phyloP scores from a whole-genome alignment of 2,888 invertebrate genomes.

The Gortyna flavago region DNA sequence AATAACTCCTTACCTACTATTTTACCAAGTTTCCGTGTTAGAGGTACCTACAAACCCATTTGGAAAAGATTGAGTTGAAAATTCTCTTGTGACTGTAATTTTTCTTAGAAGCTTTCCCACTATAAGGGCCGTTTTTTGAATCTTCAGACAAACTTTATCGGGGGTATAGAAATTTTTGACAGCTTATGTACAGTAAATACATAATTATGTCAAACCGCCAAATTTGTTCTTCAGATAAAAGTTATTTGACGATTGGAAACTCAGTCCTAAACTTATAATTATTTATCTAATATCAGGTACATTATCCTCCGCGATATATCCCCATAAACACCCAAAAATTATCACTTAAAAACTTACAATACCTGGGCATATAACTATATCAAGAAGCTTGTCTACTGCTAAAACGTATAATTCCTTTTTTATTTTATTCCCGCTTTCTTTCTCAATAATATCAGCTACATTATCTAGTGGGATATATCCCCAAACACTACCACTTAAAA shows the following conservation, averaged over 20 bases:
- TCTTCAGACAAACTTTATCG: too few relatives aligned
- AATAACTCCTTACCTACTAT: not conserved
- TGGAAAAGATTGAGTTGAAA: not conserved
- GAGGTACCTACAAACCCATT: too few relatives aligned
- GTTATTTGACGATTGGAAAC: too few relatives aligned
- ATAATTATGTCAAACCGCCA: too few relatives aligned
- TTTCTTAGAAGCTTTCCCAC: too few relatives aligned
- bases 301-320: slow-evolving; percentile 31
- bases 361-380: slow-evolving; percentile 55
- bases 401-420: not conserved
- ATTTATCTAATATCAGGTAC: slow-evolving; percentile 25
- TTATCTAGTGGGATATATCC: slow-evolving; percentile 28
- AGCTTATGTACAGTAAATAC: too few relatives aligned
- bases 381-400: too few relatives aligned
- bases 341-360: slow-evolving; percentile 56
- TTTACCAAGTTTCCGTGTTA: not conserved
- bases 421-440: slow-evolving; percentile 20
- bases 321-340: slow-evolving; percentile 19
- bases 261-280: not conserved
- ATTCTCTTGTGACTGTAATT: not conserved
- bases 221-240: too few relatives aligned
- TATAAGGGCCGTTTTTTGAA: too few relatives aligned
- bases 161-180: too few relatives aligned
- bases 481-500: slow-evolving; percentile 55
- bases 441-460: slow-evolving; percentile 9